These are phyloP conservation scores for Pelodytes ibericus DNA, from an alignment of 2,797 vertebrate genomes.

Conservation along the genomic window DNA sequence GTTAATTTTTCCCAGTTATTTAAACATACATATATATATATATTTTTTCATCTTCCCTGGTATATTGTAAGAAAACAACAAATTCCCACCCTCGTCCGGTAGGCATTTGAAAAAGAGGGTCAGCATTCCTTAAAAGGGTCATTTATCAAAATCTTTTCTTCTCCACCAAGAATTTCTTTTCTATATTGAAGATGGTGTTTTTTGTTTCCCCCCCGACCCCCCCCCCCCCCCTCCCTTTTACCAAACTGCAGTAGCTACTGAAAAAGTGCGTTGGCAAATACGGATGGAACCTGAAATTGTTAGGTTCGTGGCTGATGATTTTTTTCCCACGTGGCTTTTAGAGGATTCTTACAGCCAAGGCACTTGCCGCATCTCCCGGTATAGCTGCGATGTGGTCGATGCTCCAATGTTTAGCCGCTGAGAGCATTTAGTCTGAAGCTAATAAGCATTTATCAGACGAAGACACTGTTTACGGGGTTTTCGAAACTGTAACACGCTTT, in stretches of 20 bases:
- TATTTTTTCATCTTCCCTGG: too few relatives aligned
- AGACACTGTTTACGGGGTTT: too few relatives aligned
- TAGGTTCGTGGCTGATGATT: not conserved
- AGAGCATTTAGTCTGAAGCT: not conserved
- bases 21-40: too few relatives aligned
- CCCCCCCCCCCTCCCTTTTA: too few relatives aligned
- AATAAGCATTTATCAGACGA: not conserved
- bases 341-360: too few relatives aligned
- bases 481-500: too few relatives aligned
- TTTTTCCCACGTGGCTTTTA: not conserved
- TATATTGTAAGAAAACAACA: conserved; percentile 8
- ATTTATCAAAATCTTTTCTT: conserved; percentile 30
- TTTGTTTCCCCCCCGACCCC: not conserved
- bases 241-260: not conserved
- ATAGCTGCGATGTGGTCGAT: conserved; percentile 11
- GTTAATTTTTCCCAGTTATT: too few relatives aligned
- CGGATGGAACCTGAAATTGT: not conserved
- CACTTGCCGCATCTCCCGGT: not conserved
- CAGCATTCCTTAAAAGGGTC: conserved; percentile 35
- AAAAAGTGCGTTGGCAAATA: not conserved
- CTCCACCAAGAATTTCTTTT: conserved; percentile 6
- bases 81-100: not conserved
- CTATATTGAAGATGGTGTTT: not conserved
- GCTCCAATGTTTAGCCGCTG: not conserved
- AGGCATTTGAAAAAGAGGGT: conserved; percentile 21